Base-by-base conservation (phyloP, 2,888 invertebrate species). In the Aromia moschata region DNA sequence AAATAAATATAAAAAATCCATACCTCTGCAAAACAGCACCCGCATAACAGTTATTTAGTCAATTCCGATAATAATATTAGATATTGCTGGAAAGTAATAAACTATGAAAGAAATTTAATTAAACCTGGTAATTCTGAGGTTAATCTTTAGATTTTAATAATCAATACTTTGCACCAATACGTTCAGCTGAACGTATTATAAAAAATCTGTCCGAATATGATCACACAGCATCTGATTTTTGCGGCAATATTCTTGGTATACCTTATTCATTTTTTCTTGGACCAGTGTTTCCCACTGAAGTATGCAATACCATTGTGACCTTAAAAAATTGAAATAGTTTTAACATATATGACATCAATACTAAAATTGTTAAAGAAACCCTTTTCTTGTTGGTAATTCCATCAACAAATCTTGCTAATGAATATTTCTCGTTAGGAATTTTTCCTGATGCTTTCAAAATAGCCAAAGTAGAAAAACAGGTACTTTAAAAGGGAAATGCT, bases 371-470 rank as follows among this genome's bases (percentile, higher is more conserved):
- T 25, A 25, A 25, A 9, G 25, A 25, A 25, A 25, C 25, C 5
- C 5, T 25, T 25, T 4, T 5, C 9, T 25, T 25, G 11, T 16
- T 41, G 11, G 12, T 41, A 10, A 15, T 15, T n/a, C 41, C 9
- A 14, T 41, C 15, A 41, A 41, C 41, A 14, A 41, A 9, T 41
- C 41, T 41, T 17, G 5, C 17, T 15, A 41, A 41, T 41, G 9
- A 17, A 41, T 41, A 16, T 41, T 41, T 41, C 9, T 14, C 12
- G 11, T 10, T 10, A 14, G 41, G 41, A 9, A 14, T 10, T 41
- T 41, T 41, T 15, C 15, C 41, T 41, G 41, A 41, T 15, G 15
- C 10, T 2, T 41, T 41, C 15, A 41, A 41, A 41, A 10, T 15
- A 41, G 10, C 15, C 15, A 41, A 41, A 41, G 41, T 41, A 12